Percentiles rank a stretch among this genome's conserved stretches.
These are phyloP conservation scores for Drosophila virilis DNA, from an alignment of 1,140 invertebrate genomes.

Conservation along the genomic window DNA sequence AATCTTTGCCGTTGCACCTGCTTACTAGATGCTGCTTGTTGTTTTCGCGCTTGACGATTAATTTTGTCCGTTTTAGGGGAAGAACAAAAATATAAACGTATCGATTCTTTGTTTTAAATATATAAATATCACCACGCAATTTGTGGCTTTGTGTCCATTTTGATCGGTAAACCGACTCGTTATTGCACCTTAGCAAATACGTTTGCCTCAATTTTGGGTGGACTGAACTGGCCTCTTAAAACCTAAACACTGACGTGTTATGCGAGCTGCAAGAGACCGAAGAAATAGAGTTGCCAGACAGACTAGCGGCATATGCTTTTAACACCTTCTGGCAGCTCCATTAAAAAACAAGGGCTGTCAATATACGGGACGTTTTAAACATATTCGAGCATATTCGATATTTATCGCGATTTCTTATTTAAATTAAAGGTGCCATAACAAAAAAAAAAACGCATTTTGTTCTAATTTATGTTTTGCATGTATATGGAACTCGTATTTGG, in stretches of 20 bases:
- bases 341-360: neutral
- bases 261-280: slow-evolving; percentile 38
- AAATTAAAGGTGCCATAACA: neutral
- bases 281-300: slow-evolving; percentile 13
- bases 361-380: neutral
- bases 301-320: slow-evolving; percentile 12
- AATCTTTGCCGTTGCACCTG: slow-evolving; percentile 50
- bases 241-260: slow-evolving; percentile 77
- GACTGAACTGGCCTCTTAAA: slow-evolving; percentile 62
- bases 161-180: slow-evolving; percentile 50
- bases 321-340: slow-evolving; percentile 6
- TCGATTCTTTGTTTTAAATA: neutral
- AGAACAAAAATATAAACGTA: slow-evolving; percentile 3
- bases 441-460: slow-evolving; percentile 10
- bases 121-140: slow-evolving; percentile 3
- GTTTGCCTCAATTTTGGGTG: slow-evolving; percentile 11
- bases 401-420: neutral
- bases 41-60: slow-evolving; percentile 34
- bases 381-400: neutral
- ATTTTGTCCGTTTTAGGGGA: slow-evolving; percentile 60
- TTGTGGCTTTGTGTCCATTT: slow-evolving; percentile 19
- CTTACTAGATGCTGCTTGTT: slow-evolving; percentile 26
- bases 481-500: slow-evolving; percentile 31
- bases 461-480: slow-evolving; percentile 9
- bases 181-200: slow-evolving; percentile 21